phyloP scores from a whole-genome alignment of 2,113 vertebrate species.

The Pteropus alecto region DNA sequence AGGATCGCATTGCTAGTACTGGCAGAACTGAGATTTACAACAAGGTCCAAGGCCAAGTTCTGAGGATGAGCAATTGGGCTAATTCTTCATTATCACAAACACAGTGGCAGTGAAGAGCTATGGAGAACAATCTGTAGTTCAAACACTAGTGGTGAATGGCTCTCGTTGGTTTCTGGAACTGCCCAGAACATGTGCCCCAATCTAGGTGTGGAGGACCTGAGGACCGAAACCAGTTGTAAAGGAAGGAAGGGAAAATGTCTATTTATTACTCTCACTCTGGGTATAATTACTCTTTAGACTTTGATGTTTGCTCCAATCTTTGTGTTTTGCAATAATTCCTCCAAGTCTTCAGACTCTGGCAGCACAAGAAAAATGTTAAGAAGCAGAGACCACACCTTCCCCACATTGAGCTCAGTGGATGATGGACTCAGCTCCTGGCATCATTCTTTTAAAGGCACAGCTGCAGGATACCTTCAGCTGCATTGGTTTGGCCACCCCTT shows the following conservation, averaged over 20 bases:
- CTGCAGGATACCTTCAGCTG: background rate
- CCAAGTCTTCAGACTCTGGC: background rate
- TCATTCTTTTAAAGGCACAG: constrained; percentile 37
- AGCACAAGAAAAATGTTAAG: background rate
- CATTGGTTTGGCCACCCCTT: background rate
- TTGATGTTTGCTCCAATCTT: background rate
- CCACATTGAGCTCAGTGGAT: background rate
- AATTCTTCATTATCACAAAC: background rate
- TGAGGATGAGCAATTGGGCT: background rate
- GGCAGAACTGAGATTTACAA: background rate
- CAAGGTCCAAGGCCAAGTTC: background rate
- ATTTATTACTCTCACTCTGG: background rate
- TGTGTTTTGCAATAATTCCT: background rate
- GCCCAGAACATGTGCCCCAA: background rate
- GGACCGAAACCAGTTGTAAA: background rate
- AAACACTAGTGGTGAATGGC: background rate
- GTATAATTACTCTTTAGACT: background rate
- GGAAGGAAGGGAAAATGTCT: background rate
- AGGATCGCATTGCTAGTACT: background rate
- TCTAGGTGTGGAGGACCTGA: background rate
- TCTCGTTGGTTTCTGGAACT: background rate
- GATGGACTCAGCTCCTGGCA: background rate
- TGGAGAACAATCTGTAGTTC: background rate
- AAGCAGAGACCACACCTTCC: background rate
- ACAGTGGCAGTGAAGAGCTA: background rate